Evolutionary conservation across 2,888 invertebrate genomes (phyloP).

Genomic region (Platerodrilus igneus): DNA sequence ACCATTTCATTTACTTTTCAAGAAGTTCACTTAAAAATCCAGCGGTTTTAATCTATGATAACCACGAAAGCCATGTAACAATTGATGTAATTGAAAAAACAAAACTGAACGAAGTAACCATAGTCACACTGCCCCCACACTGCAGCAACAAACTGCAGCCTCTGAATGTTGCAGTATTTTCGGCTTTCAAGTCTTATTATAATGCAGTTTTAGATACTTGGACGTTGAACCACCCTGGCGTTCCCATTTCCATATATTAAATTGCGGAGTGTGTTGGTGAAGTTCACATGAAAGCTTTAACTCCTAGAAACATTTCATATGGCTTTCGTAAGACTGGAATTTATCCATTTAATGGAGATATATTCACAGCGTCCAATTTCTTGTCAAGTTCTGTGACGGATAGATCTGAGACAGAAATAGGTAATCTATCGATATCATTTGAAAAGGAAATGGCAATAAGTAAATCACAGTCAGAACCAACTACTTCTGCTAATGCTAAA

Average conservation of each 20-base stretch:
- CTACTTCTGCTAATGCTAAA: too few relatives aligned
- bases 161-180: conserved; percentile 41
- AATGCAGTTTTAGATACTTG: conserved; percentile 28
- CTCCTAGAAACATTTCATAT: conserved; percentile 15
- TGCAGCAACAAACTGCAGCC: conserved; percentile 43
- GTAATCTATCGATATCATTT: too few relatives aligned
- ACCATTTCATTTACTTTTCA: conserved; percentile 26
- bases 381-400: conserved; percentile 18
- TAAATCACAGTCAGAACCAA: too few relatives aligned
- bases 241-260: conserved; percentile 37
- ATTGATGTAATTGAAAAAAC: conserved; percentile 32
- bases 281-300: conserved; percentile 11
- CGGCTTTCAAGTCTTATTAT: conserved; percentile 37
- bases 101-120: conserved; percentile 40
- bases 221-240: conserved; percentile 40
- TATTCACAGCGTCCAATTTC: conserved; percentile 19
- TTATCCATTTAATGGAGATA: conserved; percentile 11
- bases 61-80: conserved; percentile 38
- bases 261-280: conserved; percentile 11
- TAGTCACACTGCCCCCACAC: conserved; percentile 44
- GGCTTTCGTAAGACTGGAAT: conserved; percentile 18
- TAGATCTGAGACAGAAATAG: too few relatives aligned
- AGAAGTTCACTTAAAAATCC: conserved; percentile 31
- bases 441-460: too few relatives aligned
- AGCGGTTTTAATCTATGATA: conserved; percentile 37